Evolutionary conservation across 2,113 vertebrate species (phyloP), one percentile per base, ranked within the genome.

Genomic region (Rhinogobius similis): DNA sequence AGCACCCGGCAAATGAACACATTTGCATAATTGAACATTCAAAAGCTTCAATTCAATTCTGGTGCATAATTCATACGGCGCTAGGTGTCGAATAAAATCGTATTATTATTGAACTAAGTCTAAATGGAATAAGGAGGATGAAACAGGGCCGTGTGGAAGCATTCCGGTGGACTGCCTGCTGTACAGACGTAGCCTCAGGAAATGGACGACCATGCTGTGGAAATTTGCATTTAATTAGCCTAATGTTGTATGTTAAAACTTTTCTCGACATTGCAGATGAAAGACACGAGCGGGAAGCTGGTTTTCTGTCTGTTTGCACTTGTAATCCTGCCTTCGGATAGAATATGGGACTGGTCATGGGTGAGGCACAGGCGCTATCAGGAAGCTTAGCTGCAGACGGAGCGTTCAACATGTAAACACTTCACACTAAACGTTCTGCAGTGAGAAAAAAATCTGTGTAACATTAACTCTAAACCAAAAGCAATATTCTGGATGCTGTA

Each of bases 261-360:
- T 59, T 53, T 23, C 52, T 38, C 43, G 32, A 65, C n/a, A 52
- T 20, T 38, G 14, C 1, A 9, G 38, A 59, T 66, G 23, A 70
- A 71, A 53, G 50, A 41, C 16, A 36, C 52, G 10, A 41, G n/a
- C 41, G 59, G 0, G 32, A 41, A 24, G 11, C 43, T 62, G 50
- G 3, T 77, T 75, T 44, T 75, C 63, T 71, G 43, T 67, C 59
- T 61, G 27, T 59, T 24, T 68, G 55, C 36, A 59, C 38, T 36
- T 41, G 67, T 65, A 21, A 1, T 72, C 70, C 61, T 24, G 32
- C 18, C 75, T 2, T 10, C 20, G 18, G 16, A 36, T 20, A 72
- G 78, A 77, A 79, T 3, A 50, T 44, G 56, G 73, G 44, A 71
- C 21, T 62, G 64, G 55, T 71, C 50, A 55, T 70, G 52, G 23